Evolutionary conservation across 2,888 invertebrate genomes (phyloP), one percentile per base, ranked within the genome.

Genomic region (Clistopyga incitator): DNA sequence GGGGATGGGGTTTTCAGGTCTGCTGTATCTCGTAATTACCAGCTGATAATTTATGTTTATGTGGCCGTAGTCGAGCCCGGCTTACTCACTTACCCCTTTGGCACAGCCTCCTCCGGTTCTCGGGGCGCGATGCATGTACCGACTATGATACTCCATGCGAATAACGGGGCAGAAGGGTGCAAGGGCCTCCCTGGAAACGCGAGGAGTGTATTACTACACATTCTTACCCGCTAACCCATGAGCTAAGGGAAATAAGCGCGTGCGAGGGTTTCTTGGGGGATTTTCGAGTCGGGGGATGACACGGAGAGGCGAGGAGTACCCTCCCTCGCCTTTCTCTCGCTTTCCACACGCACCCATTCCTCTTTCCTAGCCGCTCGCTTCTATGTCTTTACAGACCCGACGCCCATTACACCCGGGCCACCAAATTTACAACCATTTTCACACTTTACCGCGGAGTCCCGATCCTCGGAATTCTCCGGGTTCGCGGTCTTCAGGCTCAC

Each of bases 21-120:
- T 85, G 87, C 87, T 91, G 92, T 93, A 92, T 92, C 91, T 92
- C 91, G 93, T 93, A 93, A 93, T 93, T 93, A 93, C 93, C 92
- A 93, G 91, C 92, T 93, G 93, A 93, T 93, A 93, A 93, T 93
- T 93, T 93, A 93, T 93, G 93, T 93, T 93, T 93, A 93, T 93
- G 92, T 90, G 92, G 90, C 90, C 86, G 79, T 83, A 84, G 85
- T 78, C 86, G 86, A 89, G 89, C 87, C 88, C 81, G 88, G 90
- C 89, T 91, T 88, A 90, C 88, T 84, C 88, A 88, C 90, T 92
- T 91, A 82, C 92, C 92, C 92, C 91, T 92, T 92, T 92, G 85
- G 87, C 84, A 78, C 81, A 77, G 81, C 67, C 72, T 81, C 47
- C 78, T n/a, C n/a, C n/a, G n/a, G 72, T 81, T 76, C 81, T 78